Conservation (phyloP, 2,888 invertebrate species). For the Tetragonisca angustula region DNA sequence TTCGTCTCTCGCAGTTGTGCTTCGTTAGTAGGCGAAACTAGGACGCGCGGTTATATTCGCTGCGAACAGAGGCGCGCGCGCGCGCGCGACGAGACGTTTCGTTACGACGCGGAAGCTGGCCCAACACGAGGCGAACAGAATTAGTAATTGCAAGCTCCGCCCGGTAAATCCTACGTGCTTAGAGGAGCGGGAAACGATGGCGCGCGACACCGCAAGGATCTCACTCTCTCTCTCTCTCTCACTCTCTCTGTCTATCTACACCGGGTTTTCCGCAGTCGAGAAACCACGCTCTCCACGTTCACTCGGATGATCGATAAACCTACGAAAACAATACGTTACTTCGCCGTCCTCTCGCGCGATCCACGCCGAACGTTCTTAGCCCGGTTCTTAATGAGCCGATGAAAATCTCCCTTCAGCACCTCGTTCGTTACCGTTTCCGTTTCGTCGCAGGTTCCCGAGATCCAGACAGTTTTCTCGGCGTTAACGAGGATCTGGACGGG, state of each 20-base stretch:
- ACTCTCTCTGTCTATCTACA: no score
- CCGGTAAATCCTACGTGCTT: constrained; percentile 48
- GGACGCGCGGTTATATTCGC: constrained; percentile 25
- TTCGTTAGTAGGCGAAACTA: constrained; percentile 29
- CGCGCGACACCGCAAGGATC: constrained; percentile 17
- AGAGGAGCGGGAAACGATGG: constrained; percentile 32
- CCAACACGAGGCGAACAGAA: constrained; percentile 30
- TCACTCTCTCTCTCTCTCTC: no score
- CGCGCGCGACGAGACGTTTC: constrained; percentile 5
- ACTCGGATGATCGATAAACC: background rate
- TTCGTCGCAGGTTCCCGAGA: background rate
- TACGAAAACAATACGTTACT: background rate
- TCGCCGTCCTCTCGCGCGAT: background rate
- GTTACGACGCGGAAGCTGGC: constrained; percentile 6
- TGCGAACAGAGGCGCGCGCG: background rate
- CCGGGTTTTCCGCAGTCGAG: no score
- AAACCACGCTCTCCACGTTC: background rate
- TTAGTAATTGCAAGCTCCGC: constrained; percentile 39
- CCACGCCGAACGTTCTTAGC: background rate
- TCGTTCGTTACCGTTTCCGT: background rate
- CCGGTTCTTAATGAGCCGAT: background rate
- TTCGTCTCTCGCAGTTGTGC: background rate
- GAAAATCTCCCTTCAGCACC: background rate
- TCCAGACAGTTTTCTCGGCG: background rate
- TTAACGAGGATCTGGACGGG: background rate